Conservation (phyloP, 2,113 vertebrate species). For the Podarcis cretensis region DNA sequence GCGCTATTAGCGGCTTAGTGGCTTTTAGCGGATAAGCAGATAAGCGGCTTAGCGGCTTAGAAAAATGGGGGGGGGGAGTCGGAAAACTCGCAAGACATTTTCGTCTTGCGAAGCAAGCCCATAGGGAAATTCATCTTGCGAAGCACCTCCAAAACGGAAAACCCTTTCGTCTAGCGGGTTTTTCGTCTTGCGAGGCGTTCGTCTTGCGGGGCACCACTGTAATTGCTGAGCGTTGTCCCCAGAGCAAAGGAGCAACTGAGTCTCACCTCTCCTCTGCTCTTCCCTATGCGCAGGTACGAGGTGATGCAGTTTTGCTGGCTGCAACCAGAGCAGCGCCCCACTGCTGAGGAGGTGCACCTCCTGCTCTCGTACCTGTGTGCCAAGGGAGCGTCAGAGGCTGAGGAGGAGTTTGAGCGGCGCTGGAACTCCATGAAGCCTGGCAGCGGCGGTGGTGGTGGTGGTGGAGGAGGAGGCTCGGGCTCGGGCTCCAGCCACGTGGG, state of each 20-base stretch:
- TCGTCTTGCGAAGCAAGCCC: too few relatives aligned
- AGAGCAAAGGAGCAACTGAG: not conserved
- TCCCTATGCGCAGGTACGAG: slow-evolving; percentile 86
- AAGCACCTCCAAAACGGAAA: too few relatives aligned
- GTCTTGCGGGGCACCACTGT: too few relatives aligned
- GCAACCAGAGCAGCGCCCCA: slow-evolving; percentile 94
- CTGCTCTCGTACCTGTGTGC: slow-evolving; percentile 93
- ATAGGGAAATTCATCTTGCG: too few relatives aligned
- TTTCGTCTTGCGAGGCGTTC: too few relatives aligned
- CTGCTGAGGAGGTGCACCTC: slow-evolving; percentile 92
- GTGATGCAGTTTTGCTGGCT: slow-evolving; percentile 99
- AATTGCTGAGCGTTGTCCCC: not conserved
- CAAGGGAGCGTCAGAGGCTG: slow-evolving; percentile 87
- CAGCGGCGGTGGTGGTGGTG: slow-evolving; percentile 51
- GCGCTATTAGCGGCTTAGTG: too few relatives aligned
- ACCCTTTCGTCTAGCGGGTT: too few relatives aligned
- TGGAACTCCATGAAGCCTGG: slow-evolving; percentile 94
- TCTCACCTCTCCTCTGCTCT: not conserved
- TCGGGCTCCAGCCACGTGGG: slow-evolving; percentile 65
- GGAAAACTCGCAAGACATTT: too few relatives aligned
- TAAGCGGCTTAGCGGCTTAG: too few relatives aligned
- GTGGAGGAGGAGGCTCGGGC: slow-evolving; percentile 21
- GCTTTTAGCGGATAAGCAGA: too few relatives aligned
- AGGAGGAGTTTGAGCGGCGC: slow-evolving; percentile 94
- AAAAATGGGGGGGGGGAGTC: too few relatives aligned